Evolutionary conservation across 2,888 invertebrate genomes (phyloP).

Genomic region (Pseudanteris insignis): DNA sequence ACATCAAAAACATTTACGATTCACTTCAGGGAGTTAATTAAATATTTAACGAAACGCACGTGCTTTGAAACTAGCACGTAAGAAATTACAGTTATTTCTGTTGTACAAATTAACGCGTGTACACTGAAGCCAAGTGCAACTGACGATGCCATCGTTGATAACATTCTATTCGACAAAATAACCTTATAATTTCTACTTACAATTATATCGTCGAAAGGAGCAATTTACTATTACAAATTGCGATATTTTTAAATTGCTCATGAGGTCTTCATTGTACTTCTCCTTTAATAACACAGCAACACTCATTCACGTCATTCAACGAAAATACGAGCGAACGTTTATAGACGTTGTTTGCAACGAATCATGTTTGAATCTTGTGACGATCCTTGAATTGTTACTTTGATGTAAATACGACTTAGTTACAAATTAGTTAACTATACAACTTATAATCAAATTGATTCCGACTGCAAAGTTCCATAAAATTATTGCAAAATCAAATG

Average conservation of each 20-base stretch:
- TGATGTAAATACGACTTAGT: too few species aligned
- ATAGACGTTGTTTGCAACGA: slow-evolving; percentile 1
- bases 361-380: slow-evolving; percentile 39
- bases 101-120: slow-evolving; percentile 2
- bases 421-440: too few species aligned
- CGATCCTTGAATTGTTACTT: too few species aligned
- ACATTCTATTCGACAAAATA: neutral
- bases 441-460: too few species aligned
- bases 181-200: neutral
- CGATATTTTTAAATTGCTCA: slow-evolving; percentile 19
- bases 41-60: slow-evolving; percentile 9
- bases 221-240: slow-evolving; percentile 15
- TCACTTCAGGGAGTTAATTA: too few species aligned
- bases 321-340: slow-evolving; percentile 6
- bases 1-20: too few species aligned
- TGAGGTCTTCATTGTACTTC: slow-evolving; percentile 1
- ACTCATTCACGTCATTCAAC: slow-evolving; percentile 39
- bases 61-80: slow-evolving; percentile 1
- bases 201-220: slow-evolving; percentile 4
- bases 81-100: slow-evolving; percentile 9
- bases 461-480: too few species aligned
- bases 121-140: slow-evolving; percentile 10
- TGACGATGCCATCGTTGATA: slow-evolving; percentile 1
- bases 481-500: too few species aligned
- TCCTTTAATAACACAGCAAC: slow-evolving; percentile 18